A percentile compares a stretch with the other conserved stretches of the same genome.
Conservation (phyloP, 2,797 vertebrate species). For the Danio tinwini region DNA sequence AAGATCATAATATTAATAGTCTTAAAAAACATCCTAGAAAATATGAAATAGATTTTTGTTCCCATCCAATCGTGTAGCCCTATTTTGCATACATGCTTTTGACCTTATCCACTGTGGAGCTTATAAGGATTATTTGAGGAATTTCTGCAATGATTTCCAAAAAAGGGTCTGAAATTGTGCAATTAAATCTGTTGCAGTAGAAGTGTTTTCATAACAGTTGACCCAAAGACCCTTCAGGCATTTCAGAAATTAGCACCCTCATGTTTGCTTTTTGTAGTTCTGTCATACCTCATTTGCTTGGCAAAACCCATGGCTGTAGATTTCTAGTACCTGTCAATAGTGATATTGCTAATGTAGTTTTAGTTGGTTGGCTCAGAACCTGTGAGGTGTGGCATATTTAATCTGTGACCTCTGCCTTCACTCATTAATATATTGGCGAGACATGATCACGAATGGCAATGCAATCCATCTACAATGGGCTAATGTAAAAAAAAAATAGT, state of each 20-base stretch:
- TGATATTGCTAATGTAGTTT: conserved; percentile 57
- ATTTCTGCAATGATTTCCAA: conserved; percentile 76
- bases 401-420: conserved; percentile 9
- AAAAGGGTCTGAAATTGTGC: conserved; percentile 3
- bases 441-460: conserved; percentile 39
- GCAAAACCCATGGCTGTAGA: conserved; percentile 56
- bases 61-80: conserved; percentile 28
- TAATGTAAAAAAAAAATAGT: conserved; percentile 19
- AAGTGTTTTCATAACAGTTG: not conserved
- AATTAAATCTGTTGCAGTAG: not conserved
- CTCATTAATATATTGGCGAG: conserved; percentile 24
- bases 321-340: conserved; percentile 58
- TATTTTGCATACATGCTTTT: conserved; percentile 46
- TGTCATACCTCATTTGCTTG: conserved; percentile 59
- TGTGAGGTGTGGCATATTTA: conserved; percentile 41
- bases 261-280: conserved; percentile 26
- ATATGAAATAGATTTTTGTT: not conserved
- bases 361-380: conserved; percentile 58
- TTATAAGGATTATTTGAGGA: conserved; percentile 56
- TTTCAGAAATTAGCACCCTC: conserved; percentile 56
- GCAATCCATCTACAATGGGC: conserved; percentile 19
- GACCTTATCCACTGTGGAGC: conserved; percentile 57
- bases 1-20: no score
- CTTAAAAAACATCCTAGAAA: no score
- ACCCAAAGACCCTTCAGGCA: conserved; percentile 21